Evolutionary conservation across 2,888 invertebrate genomes (phyloP).

Genomic region (Folsomia manolachei): DNA sequence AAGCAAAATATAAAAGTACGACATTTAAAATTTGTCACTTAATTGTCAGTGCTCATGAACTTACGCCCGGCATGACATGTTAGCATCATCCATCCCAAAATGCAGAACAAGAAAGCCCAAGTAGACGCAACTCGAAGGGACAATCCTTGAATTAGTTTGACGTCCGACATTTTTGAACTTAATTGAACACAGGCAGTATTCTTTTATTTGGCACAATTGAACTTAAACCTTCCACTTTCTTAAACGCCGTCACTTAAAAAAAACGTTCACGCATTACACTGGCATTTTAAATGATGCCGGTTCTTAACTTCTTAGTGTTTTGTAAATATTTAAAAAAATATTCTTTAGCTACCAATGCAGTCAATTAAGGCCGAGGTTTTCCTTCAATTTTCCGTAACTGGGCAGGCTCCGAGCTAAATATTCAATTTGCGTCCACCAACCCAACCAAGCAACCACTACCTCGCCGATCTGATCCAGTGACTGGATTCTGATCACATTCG

Average conservation of each 20-base stretch:
- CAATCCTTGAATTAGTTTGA: not conserved
- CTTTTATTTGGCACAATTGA: not conserved
- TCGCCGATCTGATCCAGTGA: not conserved
- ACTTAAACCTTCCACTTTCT: not conserved
- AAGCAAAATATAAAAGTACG: no score
- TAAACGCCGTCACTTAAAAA: not conserved
- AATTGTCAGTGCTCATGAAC: not conserved
- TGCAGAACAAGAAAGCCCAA: not conserved
- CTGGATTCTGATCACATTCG: not conserved
- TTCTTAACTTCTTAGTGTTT: no score
- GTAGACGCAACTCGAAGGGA: not conserved
- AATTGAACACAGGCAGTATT: not conserved
- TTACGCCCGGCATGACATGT: not conserved
- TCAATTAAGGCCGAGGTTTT: no score
- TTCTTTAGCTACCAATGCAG: no score
- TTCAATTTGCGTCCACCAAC: no score
- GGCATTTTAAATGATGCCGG: no score
- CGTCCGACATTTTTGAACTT: not conserved
- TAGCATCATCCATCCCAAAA: no score
- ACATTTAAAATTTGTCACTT: not conserved
- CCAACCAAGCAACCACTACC: not conserved
- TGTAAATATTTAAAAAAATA: no score
- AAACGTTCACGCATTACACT: not conserved
- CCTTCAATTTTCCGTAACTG: no score
- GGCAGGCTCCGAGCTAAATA: no score